Base-by-base conservation (phyloP, 2,797 vertebrate genomes). In the Chloroceryle amazona region DNA sequence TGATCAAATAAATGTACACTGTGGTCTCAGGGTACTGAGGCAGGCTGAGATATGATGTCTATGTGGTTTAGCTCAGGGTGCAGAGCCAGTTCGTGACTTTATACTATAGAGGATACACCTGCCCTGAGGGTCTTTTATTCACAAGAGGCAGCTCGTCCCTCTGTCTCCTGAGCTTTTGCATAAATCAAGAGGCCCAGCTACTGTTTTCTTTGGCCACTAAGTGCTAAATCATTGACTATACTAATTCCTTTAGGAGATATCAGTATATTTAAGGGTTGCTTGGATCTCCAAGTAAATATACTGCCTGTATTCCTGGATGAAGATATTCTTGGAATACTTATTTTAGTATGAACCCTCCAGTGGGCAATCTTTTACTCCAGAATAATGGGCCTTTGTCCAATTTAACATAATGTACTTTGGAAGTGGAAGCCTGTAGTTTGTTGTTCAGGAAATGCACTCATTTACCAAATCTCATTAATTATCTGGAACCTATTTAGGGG, bases 401-500 rank as follows among this genome's bases (percentile, higher is more conserved):
- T 74, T 93, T 86, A 93, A 87, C 94, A 68, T 83, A 65, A 89
- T 91, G 92, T 81, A 35, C 95, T 93, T 72, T 82, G 92, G 78
- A 88, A 96, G 75, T 85, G 57, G 91, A 93, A 93, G 86, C 62
- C 76, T 94, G 55, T 67, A 71, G 76, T 63, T 70, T 74, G 89
- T 84, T 79, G 67, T 0, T 0, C 86, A 90, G 91, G 88, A 95
- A 96, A 93, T 85, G 67, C 80, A 42, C 73, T 92, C 67, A 4
- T 91, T 96, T 96, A 93, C 83, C 49, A 37, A 65, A 71, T 73
- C 90, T 94, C 57, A 7, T 94, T 95, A 96, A 94, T 94, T 90
- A 96, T 93, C 89, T 90, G 83, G 74, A 80, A 93, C 39, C 87
- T 91, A 58, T 82, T 94, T 87, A 86, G 86, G 46, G 62, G 65